Conservation (phyloP, 1,140 invertebrate genomes). For the Hormaphis cornu region DNA sequence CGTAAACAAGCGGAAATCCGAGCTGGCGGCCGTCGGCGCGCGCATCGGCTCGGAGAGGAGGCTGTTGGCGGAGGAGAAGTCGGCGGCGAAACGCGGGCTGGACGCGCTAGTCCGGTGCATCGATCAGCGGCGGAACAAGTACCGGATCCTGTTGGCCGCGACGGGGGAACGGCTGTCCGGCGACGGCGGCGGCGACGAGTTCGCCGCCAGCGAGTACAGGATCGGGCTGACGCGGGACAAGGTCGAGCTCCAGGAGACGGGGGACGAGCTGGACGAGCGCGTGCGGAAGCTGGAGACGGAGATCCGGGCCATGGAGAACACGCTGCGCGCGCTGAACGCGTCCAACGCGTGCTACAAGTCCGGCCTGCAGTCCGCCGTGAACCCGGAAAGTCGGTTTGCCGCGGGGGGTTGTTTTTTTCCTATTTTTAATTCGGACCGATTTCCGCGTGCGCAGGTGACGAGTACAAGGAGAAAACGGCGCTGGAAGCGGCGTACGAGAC, state of each 20-base stretch:
- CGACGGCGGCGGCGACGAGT: not conserved
- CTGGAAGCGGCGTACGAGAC: not conserved
- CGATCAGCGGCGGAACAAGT: not conserved
- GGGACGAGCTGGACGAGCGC: slow-evolving; percentile 53
- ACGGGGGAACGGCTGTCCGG: not conserved
- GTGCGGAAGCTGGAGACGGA: slow-evolving; percentile 58
- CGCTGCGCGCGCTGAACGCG: slow-evolving; percentile 55
- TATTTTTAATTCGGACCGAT: not conserved
- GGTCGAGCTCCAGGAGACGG: slow-evolving; percentile 55
- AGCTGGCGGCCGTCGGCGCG: not conserved
- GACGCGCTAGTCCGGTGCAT: not conserved
- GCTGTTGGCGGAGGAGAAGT: not conserved
- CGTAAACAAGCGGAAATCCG: not conserved
- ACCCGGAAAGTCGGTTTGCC: slow-evolving; percentile 34
- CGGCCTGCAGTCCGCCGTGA: slow-evolving; percentile 35
- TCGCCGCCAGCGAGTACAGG: not conserved
- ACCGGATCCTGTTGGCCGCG: not conserved
- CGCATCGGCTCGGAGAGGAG: not conserved
- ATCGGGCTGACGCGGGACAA: slow-evolving; percentile 52
- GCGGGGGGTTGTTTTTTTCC: not conserved
- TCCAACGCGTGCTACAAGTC: slow-evolving; percentile 46
- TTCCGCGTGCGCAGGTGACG: not conserved
- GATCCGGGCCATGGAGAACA: slow-evolving; percentile 64
- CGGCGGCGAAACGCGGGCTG: not conserved
- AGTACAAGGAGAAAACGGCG: not conserved